Evolutionary conservation across 1,140 invertebrate species (phyloP), one percentile per base, ranked within the genome.

Genomic region (Eueides isabella): DNA sequence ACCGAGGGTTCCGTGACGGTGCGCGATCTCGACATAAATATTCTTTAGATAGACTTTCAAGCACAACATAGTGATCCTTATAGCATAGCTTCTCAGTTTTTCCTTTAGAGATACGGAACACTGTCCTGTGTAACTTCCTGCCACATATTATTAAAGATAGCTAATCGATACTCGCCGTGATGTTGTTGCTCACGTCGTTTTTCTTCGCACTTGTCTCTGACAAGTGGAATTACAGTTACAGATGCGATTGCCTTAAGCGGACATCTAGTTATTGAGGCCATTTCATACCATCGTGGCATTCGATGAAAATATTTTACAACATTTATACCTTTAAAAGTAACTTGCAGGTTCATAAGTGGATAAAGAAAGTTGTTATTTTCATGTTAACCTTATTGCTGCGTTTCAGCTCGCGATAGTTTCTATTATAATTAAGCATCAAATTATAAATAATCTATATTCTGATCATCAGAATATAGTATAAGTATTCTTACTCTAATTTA

Each of bases 161-260:
- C n/a, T n/a, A 19, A 5, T 44, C n/a, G 41, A 19, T n/a, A 6
- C n/a, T 2, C 41, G 7, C n/a, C 41, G 41, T n/a, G 48, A 23
- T 55, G 11, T 23, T 26, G 48, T 19, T 5, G 48, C 5, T 26
- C n/a, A 19, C 7, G 48, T 19, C 16, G 41, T 44, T 44, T 44
- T 44, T 44, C 41, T 5, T 19, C n/a, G 41, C 41, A n/a, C 41
- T 44, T n/a, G 41, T 26, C 48, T 55, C 19, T 11, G 48, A 70
- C 68, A 38, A 63, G 68, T 29, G 68, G 68, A 63, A 63, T 70
- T 70, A 70, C 68, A 61, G 68, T 70, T 63, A 63, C 61, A 69
- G 68, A 70, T 63, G 68, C 68, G 68, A 70, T 41, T 33, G 68
- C 61, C 61, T 70, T 41, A 70, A 70, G 68, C 61, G 35, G 68